These are phyloP conservation scores for Erythrocercus mccallii DNA, from an alignment of 2,113 vertebrate genomes.

Conservation along the genomic window DNA sequence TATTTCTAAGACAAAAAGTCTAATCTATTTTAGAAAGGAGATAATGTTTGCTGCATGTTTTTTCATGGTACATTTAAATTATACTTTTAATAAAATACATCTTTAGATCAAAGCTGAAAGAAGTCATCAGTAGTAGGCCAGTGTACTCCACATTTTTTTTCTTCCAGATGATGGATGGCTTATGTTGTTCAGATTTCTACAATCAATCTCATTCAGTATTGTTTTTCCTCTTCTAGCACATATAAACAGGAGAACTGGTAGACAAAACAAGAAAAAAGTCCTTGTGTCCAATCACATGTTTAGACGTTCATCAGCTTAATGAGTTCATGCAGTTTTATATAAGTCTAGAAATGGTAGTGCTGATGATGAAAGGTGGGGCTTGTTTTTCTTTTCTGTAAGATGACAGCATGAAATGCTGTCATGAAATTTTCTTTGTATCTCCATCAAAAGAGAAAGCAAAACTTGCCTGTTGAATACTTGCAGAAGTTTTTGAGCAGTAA, in stretches of 20 bases:
- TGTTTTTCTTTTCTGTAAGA: constrained; percentile 58
- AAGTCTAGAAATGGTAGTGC: constrained; percentile 68
- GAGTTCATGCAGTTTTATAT: constrained; percentile 68
- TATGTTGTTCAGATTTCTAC: constrained; percentile 62
- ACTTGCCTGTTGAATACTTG: constrained; percentile 50
- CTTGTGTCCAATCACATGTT: constrained; percentile 65
- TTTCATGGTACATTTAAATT: constrained; percentile 81
- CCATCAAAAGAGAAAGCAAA: constrained; percentile 63
- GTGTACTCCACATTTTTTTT: constrained; percentile 66
- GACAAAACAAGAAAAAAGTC: constrained; percentile 72
- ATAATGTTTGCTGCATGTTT: constrained; percentile 78
- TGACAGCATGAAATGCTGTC: constrained; percentile 60
- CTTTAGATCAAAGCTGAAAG: constrained; percentile 81
- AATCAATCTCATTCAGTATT: constrained; percentile 60
- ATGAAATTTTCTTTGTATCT: constrained; percentile 66
- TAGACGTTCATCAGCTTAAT: constrained; percentile 71
- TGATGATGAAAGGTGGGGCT: constrained; percentile 49
- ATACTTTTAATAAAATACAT: constrained; percentile 85
- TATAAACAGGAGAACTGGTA: constrained; percentile 71
- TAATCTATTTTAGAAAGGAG: constrained; percentile 77
- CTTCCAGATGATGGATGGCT: constrained; percentile 65
- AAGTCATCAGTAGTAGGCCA: constrained; percentile 85
- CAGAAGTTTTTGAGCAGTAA: constrained; percentile 62
- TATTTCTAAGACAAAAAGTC: constrained; percentile 74
- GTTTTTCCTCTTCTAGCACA: constrained; percentile 66